Conservation (phyloP, 2,888 invertebrate species). For the Melanotus villosus region DNA sequence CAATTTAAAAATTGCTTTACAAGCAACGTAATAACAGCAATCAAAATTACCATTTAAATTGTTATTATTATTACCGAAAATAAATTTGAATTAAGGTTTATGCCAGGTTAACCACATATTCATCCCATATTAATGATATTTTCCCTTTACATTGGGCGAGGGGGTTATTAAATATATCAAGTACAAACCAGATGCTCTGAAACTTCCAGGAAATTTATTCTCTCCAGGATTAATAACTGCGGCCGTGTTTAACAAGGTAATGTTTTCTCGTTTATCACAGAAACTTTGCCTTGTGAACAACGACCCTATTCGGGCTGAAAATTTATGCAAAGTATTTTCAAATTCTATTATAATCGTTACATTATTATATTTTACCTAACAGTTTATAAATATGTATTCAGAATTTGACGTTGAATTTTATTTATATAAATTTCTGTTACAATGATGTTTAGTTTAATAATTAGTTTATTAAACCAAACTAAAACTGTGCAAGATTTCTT, state of each 20-base stretch:
- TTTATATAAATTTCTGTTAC: too few species aligned
- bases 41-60: too few species aligned
- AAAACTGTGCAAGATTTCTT: too few species aligned
- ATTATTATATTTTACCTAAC: too few species aligned
- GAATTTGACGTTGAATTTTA: too few species aligned
- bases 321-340: neutral
- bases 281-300: neutral
- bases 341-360: too few species aligned
- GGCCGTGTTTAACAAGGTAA: constrained; percentile 19
- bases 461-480: too few species aligned
- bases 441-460: too few species aligned
- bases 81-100: neutral
- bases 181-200: neutral
- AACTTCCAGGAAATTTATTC: constrained; percentile 2
- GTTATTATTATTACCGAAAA: too few species aligned
- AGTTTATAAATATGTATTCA: too few species aligned
- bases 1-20: too few species aligned
- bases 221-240: constrained; percentile 13
- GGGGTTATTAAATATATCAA: neutral
- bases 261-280: constrained; percentile 15
- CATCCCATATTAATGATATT: constrained; percentile 1
- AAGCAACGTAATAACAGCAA: too few species aligned
- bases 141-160: neutral
- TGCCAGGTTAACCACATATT: neutral
- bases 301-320: neutral